Conservation (phyloP, 2,888 invertebrate genomes). For the Nycteola revayana region DNA sequence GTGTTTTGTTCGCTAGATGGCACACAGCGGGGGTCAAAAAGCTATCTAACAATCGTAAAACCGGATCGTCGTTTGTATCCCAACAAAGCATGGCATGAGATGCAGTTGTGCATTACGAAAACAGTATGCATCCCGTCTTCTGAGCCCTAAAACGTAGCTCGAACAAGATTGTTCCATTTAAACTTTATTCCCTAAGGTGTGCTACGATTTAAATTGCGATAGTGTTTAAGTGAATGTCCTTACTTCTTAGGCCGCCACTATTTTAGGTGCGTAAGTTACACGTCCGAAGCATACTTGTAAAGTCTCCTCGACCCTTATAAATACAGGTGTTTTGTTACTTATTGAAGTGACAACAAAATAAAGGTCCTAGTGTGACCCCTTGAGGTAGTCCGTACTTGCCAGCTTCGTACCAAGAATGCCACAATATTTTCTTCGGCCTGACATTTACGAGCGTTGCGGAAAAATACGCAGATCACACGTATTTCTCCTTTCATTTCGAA, state of each 20-base stretch:
- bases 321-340: conserved; percentile 22
- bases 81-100: conserved; percentile 41
- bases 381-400: conserved; percentile 6
- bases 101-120: conserved; percentile 52
- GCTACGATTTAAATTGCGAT: conserved; percentile 23
- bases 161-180: conserved; percentile 28
- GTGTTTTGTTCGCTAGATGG: conserved; percentile 46
- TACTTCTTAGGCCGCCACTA: conserved; percentile 8
- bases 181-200: conserved; percentile 20
- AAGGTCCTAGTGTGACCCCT: conserved; percentile 10
- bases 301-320: conserved; percentile 10
- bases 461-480: conserved; percentile 5
- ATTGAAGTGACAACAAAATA: conserved; percentile 12
- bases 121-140: conserved; percentile 41
- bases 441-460: conserved; percentile 16
- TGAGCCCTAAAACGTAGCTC: conserved; percentile 41
- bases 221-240: conserved; percentile 17
- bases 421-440: conserved; percentile 16
- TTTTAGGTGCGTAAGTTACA: conserved; percentile 20
- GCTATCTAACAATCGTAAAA: conserved; percentile 54
- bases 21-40: conserved; percentile 53
- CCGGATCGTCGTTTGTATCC: conserved; percentile 48
- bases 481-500: not conserved
- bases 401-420: not conserved
- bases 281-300: conserved; percentile 8